Base-by-base conservation (phyloP, 2,888 invertebrate genomes). In the Leptothorax acervorum region DNA sequence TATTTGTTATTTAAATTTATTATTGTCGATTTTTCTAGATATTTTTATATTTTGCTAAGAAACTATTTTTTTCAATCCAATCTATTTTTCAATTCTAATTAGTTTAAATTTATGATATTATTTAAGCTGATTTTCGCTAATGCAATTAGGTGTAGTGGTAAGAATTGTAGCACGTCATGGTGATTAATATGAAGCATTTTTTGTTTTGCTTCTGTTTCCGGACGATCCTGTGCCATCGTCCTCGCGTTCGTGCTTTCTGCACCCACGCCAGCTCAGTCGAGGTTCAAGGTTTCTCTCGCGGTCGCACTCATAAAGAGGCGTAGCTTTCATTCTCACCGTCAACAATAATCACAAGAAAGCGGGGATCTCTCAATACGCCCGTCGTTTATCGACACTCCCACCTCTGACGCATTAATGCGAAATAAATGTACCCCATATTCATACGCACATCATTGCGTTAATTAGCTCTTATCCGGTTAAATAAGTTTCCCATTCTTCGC, bases 401-500 rank as follows among this genome's bases (percentile, higher is more conserved):
- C 71, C 66, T 18, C 53, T 3, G n/a, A 39, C 62, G 42, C 73
- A n/a, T 65, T 83, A 74, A 74, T 70, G 65, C 79, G 53, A 68
- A 76, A 78, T 48, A 28, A 55, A 55, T 57, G 57, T 23, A 42
- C n/a, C 23, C 12, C n/a, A 53, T 45, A 62, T 55, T 48, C 28
- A 53, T 78, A 75, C 39, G 48, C 71, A 57, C 23, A 11, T 23
- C 55, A 63, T 74, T 28, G 28, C 39, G 60, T 74, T 86, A 90
- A 90, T 90, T 90, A 88, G 76, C 66, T 31, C 71, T 35, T 48
- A 68, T 55, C 51, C 71, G 75, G 82, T 85, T 76, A 84, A 84
- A 88, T 87, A 86, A 89, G 83, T 88, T 87, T 89, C 70, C 85
- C 83, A 85, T 89, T 89, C 81, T 87, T 23, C 79, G 35, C 6